These are phyloP conservation scores for Numida meleagris DNA, from an alignment of 2,113 vertebrate genomes.

Conservation along the genomic window DNA sequence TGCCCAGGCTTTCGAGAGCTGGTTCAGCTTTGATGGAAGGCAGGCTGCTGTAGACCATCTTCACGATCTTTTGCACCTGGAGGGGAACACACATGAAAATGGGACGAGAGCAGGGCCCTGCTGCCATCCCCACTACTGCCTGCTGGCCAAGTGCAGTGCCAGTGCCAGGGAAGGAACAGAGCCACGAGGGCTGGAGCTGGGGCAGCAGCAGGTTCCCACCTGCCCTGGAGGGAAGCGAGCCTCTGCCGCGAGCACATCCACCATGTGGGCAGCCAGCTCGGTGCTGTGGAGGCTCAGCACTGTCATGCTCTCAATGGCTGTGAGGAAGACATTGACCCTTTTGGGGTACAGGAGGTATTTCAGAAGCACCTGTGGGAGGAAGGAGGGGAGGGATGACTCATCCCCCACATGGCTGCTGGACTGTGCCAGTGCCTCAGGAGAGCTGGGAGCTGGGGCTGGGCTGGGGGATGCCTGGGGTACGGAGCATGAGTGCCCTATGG, in stretches of 20 bases:
- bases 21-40: background rate
- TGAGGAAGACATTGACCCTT: background rate
- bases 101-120: background rate
- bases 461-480: background rate
- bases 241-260: background rate
- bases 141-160: background rate
- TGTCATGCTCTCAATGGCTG: background rate
- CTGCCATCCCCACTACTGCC: background rate
- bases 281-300: background rate
- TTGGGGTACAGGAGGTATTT: background rate
- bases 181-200: background rate
- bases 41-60: background rate
- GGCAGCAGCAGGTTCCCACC: background rate
- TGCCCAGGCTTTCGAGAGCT: background rate
- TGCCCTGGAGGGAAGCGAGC: background rate
- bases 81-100: background rate
- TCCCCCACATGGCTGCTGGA: background rate
- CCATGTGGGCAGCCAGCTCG: background rate
- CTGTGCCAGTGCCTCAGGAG: background rate
- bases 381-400: background rate
- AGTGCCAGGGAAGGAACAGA: background rate
- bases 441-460: background rate
- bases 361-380: background rate
- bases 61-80: background rate
- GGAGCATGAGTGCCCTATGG: background rate